phyloP scores from a whole-genome alignment of 1,140 invertebrate genomes.

The Proales similis region DNA sequence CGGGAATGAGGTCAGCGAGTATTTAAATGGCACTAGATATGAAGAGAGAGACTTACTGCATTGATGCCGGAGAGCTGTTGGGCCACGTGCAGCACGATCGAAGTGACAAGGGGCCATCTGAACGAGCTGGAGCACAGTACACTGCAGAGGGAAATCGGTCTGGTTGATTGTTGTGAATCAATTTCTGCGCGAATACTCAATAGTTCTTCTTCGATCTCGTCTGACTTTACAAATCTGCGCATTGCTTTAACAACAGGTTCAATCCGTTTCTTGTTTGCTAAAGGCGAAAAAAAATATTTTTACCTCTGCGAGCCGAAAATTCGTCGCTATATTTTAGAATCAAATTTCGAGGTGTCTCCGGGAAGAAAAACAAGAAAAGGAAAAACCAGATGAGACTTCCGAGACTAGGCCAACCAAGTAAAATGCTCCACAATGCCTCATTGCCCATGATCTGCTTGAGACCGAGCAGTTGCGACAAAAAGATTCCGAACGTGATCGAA shows the following conservation, averaged over 20 bases:
- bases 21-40: not conserved
- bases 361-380: constrained; percentile 69
- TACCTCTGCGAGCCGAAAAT: not conserved
- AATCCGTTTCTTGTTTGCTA: no score
- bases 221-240: constrained; percentile 40
- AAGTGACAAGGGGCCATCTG: constrained; percentile 44
- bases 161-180: constrained; percentile 40
- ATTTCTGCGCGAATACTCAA: constrained; percentile 46
- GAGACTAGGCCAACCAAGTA: constrained; percentile 65
- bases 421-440: constrained; percentile 54
- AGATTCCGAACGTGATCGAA: constrained; percentile 75
- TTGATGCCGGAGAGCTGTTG: constrained; percentile 52
- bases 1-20: constrained; percentile 24
- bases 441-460: constrained; percentile 21
- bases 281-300: no score
- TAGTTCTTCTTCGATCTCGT: constrained; percentile 44
- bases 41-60: constrained; percentile 43
- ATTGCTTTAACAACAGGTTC: constrained; percentile 42
- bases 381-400: constrained; percentile 64
- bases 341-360: constrained; percentile 70
- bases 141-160: constrained; percentile 41
- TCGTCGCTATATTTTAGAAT: constrained; percentile 5
- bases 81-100: constrained; percentile 43
- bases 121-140: constrained; percentile 44
- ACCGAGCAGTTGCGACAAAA: constrained; percentile 64